A percentile compares a stretch with the other conserved stretches of the same genome.
These are phyloP conservation scores for Upupa epops DNA, from an alignment of 2,113 vertebrate genomes.

Conservation along the genomic window DNA sequence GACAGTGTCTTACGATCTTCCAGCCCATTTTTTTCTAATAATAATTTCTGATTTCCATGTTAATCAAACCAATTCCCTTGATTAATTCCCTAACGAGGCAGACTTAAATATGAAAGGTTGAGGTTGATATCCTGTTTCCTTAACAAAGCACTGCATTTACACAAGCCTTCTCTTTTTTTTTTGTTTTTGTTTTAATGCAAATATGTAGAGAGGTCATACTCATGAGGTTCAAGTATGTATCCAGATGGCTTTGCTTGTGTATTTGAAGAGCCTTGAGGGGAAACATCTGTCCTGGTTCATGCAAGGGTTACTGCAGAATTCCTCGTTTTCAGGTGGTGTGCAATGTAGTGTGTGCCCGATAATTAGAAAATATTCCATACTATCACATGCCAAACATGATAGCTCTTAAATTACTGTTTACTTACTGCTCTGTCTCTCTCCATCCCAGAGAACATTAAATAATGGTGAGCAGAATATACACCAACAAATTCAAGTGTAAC, in stretches of 20 bases:
- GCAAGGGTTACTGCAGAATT: conserved; percentile 8
- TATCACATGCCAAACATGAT: neutral
- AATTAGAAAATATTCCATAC: neutral
- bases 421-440: neutral
- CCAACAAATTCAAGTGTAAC: neutral
- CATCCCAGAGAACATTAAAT: neutral
- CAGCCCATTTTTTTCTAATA: conserved; percentile 32
- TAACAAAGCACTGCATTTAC: neutral
- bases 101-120: neutral
- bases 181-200: neutral
- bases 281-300: conserved; percentile 56
- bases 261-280: conserved; percentile 24
- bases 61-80: conserved; percentile 32
- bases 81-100: conserved; percentile 17
- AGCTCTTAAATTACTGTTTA: neutral
- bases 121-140: neutral
- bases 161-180: neutral
- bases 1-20: neutral
- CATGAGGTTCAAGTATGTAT: conserved; percentile 18
- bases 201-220: conserved; percentile 13
- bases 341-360: neutral
- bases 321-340: conserved; percentile 16
- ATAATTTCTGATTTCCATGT: conserved; percentile 41
- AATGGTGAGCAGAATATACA: neutral
- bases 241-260: conserved; percentile 58